phyloP scores from a whole-genome alignment of 2,888 invertebrate genomes.

The Mycalesis mineus region DNA sequence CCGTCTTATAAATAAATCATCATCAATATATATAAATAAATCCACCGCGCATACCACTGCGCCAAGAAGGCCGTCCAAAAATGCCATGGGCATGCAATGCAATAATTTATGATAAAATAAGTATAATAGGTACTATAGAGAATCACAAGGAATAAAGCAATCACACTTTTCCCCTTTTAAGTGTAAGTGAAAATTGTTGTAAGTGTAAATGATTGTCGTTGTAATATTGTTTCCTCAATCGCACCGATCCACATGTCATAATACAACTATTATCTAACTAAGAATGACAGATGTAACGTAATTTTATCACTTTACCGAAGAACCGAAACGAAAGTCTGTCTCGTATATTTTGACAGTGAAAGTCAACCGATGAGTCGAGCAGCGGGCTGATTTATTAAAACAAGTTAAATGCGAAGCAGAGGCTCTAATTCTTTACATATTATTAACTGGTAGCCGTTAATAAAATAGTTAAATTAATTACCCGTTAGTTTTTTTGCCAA shows the following conservation, averaged over 20 bases:
- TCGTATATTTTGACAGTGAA: conserved; percentile 41
- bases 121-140: too few species aligned
- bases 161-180: neutral
- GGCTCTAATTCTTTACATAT: neutral
- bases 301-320: conserved; percentile 25
- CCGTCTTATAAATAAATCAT: too few species aligned
- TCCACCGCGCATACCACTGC: too few species aligned
- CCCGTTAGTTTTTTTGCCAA: too few species aligned
- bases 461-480: neutral
- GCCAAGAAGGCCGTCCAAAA: too few species aligned
- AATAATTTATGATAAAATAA: too few species aligned
- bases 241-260: neutral
- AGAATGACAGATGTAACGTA: conserved; percentile 15
- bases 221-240: conserved; percentile 2
- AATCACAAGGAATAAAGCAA: neutral
- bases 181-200: neutral
- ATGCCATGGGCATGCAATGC: too few species aligned
- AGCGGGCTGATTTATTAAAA: conserved; percentile 29
- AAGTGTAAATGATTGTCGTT: too few species aligned
- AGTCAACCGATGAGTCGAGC: conserved; percentile 33
- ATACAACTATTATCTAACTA: neutral
- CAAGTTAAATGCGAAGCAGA: conserved; percentile 6
- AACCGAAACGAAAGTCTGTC: conserved; percentile 42
- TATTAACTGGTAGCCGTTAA: neutral
- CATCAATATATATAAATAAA: too few species aligned